phyloP scores from a whole-genome alignment of 1,140 invertebrate species.

The Hirudo medicinalis region DNA sequence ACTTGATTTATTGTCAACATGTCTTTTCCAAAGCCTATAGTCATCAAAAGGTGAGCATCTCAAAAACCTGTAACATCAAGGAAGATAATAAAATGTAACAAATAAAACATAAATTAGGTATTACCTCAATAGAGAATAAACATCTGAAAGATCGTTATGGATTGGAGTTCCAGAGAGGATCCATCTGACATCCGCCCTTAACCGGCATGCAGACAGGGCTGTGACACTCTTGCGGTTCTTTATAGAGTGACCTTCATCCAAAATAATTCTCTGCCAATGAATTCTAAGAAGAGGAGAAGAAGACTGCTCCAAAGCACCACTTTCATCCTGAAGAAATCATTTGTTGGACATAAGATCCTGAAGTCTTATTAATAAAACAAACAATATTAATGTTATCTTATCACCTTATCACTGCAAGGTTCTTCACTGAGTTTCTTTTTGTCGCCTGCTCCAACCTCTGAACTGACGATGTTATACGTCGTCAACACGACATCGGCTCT shows the following conservation, averaged over 20 bases:
- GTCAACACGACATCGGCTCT: conserved; percentile 46
- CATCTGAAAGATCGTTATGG: conserved; percentile 78
- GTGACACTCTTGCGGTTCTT: conserved; percentile 69
- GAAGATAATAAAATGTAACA: neutral
- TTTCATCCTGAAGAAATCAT: conserved; percentile 6
- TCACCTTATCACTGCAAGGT: too few species aligned
- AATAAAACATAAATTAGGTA: neutral
- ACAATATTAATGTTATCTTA: too few species aligned
- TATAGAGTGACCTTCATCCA: conserved; percentile 84
- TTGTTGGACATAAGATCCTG: too few species aligned
- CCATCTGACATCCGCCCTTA: conserved; percentile 49
- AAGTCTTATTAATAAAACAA: too few species aligned
- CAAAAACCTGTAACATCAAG: conserved; percentile 50
- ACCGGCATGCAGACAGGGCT: conserved; percentile 57
- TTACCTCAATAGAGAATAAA: conserved; percentile 64
- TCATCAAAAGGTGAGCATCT: conserved; percentile 74
- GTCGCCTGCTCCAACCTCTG: conserved; percentile 38
- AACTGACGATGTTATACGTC: conserved; percentile 44
- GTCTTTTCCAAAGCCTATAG: conserved; percentile 51
- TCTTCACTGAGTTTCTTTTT: conserved; percentile 22
- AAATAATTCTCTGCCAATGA: conserved; percentile 67
- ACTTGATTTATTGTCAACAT: conserved; percentile 57
- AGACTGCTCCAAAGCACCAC: too few species aligned
- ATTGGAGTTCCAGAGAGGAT: conserved; percentile 83
- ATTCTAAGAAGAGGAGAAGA: conserved; percentile 46